Conservation (phyloP, 2,113 vertebrate genomes). For the Circaetus gallicus region DNA sequence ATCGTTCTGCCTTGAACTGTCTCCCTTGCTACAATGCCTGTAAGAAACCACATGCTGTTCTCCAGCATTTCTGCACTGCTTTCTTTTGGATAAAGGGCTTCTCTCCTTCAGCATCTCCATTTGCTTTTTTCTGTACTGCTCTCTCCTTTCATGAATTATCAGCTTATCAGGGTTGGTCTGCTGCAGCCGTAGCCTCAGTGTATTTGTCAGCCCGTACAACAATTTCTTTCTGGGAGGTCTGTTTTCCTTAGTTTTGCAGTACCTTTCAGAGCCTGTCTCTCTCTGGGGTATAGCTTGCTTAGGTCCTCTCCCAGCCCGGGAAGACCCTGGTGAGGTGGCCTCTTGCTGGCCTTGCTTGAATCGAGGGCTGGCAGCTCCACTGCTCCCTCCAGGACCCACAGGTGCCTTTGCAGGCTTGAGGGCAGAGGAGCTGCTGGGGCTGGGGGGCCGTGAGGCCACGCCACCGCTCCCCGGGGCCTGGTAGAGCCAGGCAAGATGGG, state of each 20-base stretch:
- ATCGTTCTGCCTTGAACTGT: not conserved
- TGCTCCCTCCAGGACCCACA: not conserved
- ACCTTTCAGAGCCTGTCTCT: not conserved
- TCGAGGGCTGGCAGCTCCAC: not conserved
- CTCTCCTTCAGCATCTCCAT: slow-evolving; percentile 21
- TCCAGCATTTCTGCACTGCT: not conserved
- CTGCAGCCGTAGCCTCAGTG: slow-evolving; percentile 82
- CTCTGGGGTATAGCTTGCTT: not conserved
- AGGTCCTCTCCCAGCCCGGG: not conserved
- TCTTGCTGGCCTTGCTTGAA: not conserved
- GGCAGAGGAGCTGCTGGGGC: not conserved
- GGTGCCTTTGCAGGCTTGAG: not conserved
- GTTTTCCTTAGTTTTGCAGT: not conserved
- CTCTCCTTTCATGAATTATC: slow-evolving; percentile 73
- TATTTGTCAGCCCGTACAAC: slow-evolving; percentile 84
- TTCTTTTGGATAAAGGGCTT: slow-evolving; percentile 20
- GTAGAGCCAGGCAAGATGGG: slow-evolving; percentile 68
- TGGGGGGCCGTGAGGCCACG: not conserved
- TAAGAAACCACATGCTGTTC: not conserved
- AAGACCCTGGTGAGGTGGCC: not conserved
- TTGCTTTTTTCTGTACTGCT: slow-evolving; percentile 66
- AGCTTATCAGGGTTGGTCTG: slow-evolving; percentile 68
- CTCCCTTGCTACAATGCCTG: not conserved
- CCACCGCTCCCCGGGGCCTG: not conserved
- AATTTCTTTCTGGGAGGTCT: slow-evolving; percentile 67